phyloP scores from a whole-genome alignment of 1,140 invertebrate genomes.

The Drepana arcuata region DNA sequence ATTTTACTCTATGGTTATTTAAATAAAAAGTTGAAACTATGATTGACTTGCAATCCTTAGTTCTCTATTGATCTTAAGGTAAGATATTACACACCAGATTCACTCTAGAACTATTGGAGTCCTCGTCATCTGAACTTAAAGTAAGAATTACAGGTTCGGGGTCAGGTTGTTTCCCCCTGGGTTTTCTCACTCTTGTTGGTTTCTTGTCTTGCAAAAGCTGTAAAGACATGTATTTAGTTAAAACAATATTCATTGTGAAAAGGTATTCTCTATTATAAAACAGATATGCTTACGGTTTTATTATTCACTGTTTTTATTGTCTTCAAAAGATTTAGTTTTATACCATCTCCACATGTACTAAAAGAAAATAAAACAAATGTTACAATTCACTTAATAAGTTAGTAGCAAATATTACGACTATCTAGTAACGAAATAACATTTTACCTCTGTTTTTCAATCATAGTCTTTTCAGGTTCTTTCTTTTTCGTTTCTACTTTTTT shows the following conservation, averaged over 20 bases:
- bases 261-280: background rate
- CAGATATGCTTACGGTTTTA: slow-evolving; percentile 40
- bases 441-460: slow-evolving; percentile 22
- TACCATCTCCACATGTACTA: slow-evolving; percentile 46
- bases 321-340: slow-evolving; percentile 67
- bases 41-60: too few species aligned
- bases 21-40: too few species aligned
- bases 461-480: slow-evolving; percentile 50
- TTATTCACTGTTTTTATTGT: slow-evolving; percentile 53
- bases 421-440: background rate
- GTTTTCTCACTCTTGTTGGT: slow-evolving; percentile 46
- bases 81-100: too few species aligned
- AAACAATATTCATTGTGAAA: background rate
- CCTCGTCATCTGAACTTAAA: slow-evolving; percentile 77
- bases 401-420: background rate
- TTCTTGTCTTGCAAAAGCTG: slow-evolving; percentile 35
- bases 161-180: slow-evolving; percentile 66
- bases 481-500: slow-evolving; percentile 61
- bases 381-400: background rate
- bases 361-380: slow-evolving; percentile 21
- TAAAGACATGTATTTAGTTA: background rate
- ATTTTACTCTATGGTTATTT: too few species aligned
- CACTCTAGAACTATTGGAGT: slow-evolving; percentile 67
- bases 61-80: too few species aligned
- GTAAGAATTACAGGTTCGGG: slow-evolving; percentile 76